A percentile compares a stretch with the other conserved stretches of the same genome.
Evolutionary conservation across 2,888 invertebrate genomes (phyloP).

Genomic region (Cantharis nigra): DNA sequence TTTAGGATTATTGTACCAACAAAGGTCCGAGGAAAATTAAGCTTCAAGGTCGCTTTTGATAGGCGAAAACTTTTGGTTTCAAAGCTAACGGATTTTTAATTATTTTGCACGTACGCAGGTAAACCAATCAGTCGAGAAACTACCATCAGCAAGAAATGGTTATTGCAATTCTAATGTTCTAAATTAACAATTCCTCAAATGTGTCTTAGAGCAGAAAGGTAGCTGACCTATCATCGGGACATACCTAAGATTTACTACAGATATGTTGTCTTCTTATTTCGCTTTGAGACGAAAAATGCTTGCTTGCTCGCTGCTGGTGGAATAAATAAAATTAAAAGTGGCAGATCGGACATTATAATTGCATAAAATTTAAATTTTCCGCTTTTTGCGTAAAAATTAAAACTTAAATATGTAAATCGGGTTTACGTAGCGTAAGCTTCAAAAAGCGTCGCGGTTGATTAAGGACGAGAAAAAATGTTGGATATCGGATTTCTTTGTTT

Average conservation of each 20-base stretch:
- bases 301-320: neutral
- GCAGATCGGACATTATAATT: neutral
- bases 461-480: neutral
- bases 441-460: neutral
- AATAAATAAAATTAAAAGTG: neutral
- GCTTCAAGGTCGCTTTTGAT: neutral
- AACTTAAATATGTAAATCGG: neutral
- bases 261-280: neutral
- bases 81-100: neutral
- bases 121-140: neutral
- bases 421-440: neutral
- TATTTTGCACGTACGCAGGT: neutral
- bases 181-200: constrained; percentile 3
- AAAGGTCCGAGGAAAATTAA: neutral
- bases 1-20: too few relatives aligned
- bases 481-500: neutral
- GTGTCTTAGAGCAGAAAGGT: constrained; percentile 27
- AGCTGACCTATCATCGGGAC: constrained; percentile 20
- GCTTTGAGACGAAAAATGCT: neutral
- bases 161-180: neutral
- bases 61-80: neutral
- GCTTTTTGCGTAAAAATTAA: neutral
- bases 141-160: neutral
- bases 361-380: neutral
- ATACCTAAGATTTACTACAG: neutral